Evolutionary conservation across 92 coral and sea anemone genomes (phyloP).

Genomic region (Diadumene lineata): DNA sequence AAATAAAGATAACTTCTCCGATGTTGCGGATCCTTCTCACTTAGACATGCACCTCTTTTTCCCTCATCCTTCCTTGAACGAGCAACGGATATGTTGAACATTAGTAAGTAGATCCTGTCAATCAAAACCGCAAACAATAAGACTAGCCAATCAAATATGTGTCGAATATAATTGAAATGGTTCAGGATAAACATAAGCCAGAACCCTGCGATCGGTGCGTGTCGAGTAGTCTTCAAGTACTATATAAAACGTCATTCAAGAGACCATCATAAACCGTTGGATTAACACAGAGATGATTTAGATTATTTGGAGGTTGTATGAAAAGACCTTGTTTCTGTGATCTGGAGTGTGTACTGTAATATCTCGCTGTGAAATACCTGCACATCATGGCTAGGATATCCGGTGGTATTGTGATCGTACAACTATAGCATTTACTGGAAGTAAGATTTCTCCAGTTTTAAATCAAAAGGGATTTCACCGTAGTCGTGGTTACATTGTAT

Average conservation of each 20-base stretch:
- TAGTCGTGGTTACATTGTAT: not conserved
- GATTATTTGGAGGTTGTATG: too few relatives aligned
- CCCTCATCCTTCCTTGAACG: not conserved
- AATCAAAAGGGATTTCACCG: not conserved
- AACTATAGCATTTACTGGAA: not conserved
- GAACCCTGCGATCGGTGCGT: constrained; percentile 27
- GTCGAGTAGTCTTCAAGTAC: constrained; percentile 9
- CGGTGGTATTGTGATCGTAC: not conserved
- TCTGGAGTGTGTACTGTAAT: too few relatives aligned
- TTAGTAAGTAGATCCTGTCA: constrained; percentile 28
- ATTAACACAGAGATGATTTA: not conserved
- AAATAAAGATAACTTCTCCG: not conserved
- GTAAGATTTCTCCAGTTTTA: not conserved
- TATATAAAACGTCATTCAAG: not conserved
- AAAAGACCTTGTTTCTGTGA: too few relatives aligned
- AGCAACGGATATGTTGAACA: constrained; percentile 26
- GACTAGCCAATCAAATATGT: constrained; percentile 47
- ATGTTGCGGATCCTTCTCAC: not conserved
- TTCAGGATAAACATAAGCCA: constrained; percentile 21
- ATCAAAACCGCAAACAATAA: constrained; percentile 38
- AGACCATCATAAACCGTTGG: not conserved
- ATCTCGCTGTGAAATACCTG: not conserved
- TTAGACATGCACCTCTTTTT: too few relatives aligned
- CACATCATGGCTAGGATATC: not conserved
- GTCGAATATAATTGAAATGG: constrained; percentile 13